Conservation (phyloP, 2,113 vertebrate genomes). For the Tragelaphus imberbis region DNA sequence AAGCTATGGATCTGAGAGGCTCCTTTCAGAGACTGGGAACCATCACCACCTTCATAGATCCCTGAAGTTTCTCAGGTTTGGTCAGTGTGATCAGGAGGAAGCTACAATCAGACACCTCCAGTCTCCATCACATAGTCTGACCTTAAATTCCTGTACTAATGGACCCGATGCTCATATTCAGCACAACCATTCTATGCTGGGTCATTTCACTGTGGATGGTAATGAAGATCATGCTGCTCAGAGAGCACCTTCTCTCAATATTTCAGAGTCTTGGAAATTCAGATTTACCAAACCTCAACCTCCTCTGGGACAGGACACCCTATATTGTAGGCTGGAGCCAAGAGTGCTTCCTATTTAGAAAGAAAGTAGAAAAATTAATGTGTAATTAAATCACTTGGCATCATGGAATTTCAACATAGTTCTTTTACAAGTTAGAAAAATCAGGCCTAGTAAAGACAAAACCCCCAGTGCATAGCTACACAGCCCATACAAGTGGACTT, state of each 20-base stretch:
- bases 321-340: background rate
- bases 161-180: background rate
- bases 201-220: background rate
- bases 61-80: background rate
- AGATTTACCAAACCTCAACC: background rate
- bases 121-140: background rate
- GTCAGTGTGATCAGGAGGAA: background rate
- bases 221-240: background rate
- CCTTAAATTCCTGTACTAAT: background rate
- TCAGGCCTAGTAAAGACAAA: background rate
- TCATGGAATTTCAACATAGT: background rate
- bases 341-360: background rate
- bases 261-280: background rate
- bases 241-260: background rate
- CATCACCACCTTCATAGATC: accelerated
- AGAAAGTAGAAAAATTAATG: background rate
- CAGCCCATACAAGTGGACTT: background rate
- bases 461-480: background rate
- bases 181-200: too few species aligned
- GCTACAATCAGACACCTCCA: background rate
- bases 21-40: background rate
- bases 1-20: background rate
- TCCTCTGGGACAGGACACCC: background rate
- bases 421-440: background rate
- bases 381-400: background rate